Percentiles rank a stretch among this genome's conserved stretches.
Evolutionary conservation across 2,888 invertebrate species (phyloP).

Genomic region (Capitulum mitella): DNA sequence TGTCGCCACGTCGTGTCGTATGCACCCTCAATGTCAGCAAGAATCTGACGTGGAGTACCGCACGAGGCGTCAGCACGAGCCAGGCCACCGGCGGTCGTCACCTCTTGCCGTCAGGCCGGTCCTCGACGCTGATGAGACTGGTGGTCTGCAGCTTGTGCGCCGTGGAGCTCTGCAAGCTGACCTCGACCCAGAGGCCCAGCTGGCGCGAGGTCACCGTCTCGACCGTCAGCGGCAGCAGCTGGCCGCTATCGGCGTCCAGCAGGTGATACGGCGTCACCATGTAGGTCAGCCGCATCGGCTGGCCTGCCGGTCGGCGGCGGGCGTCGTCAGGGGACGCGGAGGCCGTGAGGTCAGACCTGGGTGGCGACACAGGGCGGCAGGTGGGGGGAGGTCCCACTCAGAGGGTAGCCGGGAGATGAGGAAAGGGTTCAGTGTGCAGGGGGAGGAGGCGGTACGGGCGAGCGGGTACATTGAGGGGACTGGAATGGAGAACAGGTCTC

Average conservation of each 20-base stretch:
- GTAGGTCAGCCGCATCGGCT: conserved; percentile 88
- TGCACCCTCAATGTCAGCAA: no score
- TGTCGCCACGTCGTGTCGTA: no score
- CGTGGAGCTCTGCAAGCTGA: conserved; percentile 79
- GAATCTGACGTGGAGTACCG: no score
- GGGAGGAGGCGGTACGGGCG: no score
- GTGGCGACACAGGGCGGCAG: no score
- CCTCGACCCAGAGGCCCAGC: conserved; percentile 78
- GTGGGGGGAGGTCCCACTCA: no score
- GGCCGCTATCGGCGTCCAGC: conserved; percentile 64
- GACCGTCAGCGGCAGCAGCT: conserved; percentile 63
- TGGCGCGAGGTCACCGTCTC: conserved; percentile 57
- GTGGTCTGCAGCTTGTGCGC: conserved; percentile 68
- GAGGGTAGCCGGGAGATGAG: no score
- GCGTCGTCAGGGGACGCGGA: neutral
- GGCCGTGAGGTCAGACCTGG: neutral
- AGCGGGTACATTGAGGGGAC: no score
- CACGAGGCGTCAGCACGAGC: no score
- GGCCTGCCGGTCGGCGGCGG: conserved; percentile 51
- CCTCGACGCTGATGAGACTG: conserved; percentile 58
- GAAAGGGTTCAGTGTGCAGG: no score
- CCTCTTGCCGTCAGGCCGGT: conserved; percentile 66
- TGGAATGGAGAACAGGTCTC: no score
- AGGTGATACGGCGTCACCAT: conserved; percentile 90
- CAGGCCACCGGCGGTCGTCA: conserved; percentile 49